Evolutionary conservation across 2,888 invertebrate species (phyloP), one percentile per base, ranked within the genome.

Genomic region (Dascillus cervinus): DNA sequence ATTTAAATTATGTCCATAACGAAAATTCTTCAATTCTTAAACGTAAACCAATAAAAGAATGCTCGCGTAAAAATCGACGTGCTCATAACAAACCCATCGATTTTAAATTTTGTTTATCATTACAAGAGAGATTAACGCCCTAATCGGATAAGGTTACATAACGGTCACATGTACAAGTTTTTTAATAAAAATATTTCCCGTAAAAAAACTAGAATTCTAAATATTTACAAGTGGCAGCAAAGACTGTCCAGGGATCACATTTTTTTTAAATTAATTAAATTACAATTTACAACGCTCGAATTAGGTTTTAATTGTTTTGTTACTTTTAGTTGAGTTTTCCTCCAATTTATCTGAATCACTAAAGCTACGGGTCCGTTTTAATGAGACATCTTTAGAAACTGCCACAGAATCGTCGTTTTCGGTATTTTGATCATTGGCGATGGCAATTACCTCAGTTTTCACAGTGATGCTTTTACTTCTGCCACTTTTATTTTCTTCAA

Each of bases 131-230:
- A n/a, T n/a, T n/a, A n/a, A n/a, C n/a, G n/a, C n/a, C n/a, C n/a
- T n/a, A n/a, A n/a, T n/a, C n/a, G n/a, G n/a, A n/a, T n/a, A n/a
- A n/a, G n/a, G n/a, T n/a, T n/a, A n/a, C n/a, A n/a, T n/a, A n/a
- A n/a, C n/a, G n/a, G n/a, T n/a, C n/a, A n/a, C n/a, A n/a, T n/a
- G n/a, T n/a, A n/a, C n/a, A n/a, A n/a, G n/a, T n/a, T n/a, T n/a
- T n/a, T n/a, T n/a, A n/a, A n/a, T n/a, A n/a, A n/a, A n/a, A n/a
- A 17, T 17, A 6, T 6, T 17, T 17, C 8, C 8, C 17, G 59
- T 60, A 61, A 61, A 62, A 61, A 62, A 62, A 58, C 56, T 60
- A 59, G 53, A 55, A 58, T 44, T 53, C 55, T 58, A 53, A 50
- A 46, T 53, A 51, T 58, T 38, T 55, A 53, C 56, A 57, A 32